Base-by-base conservation (phyloP, 2,888 invertebrate species). In the Reticulitermes lucifugus region DNA sequence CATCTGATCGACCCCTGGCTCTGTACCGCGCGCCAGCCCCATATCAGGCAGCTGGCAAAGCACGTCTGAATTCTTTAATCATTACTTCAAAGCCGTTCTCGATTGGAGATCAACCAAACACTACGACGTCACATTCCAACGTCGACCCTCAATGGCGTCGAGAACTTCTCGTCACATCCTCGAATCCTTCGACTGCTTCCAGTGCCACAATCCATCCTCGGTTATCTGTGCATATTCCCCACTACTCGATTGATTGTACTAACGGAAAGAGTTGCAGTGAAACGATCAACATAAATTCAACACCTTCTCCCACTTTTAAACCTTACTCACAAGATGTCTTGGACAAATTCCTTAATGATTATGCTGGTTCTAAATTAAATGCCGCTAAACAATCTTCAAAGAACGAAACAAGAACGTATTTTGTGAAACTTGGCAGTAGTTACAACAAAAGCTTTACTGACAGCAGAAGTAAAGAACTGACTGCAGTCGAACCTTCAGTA, bases 311-410 rank as follows among this genome's bases (percentile, higher is more conserved):
- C 9, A 91, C 91, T 9, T 91, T 91, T 87, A 91, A 91, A 87
- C 93, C 94, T 3, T 89, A 88, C 84, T 88, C 89, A 0, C 88
- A 89, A 5, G 93, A 93, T 86, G 92, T 93, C 75, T 89, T 94
- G 29, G 93, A 94, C 87, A 93, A 94, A 88, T 93, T 94, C 88
- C 91, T 94, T 84, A 91, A 93, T 86, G 92, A 93, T 59, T 94
- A 94, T 88, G 92, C 93, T 0, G 93, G 92, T 25, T 73, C 84
- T 22, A 86, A 75, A 65, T 79, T 84, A 73, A 84, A 80, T 80
- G 70, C 70, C 12, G 7, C 18, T 14, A 60, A 59, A 73, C 81
- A 59, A 35, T 41, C 59, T 7, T 25, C 73, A 73, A 35, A 59
- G 9, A 25, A 77, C 22, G 43, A 46, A 0, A 43, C 65, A 51